Evolutionary conservation across 35 echinoderm and acorn worm species (phyloP).

Genomic region (Ophiothrix spiculata): DNA sequence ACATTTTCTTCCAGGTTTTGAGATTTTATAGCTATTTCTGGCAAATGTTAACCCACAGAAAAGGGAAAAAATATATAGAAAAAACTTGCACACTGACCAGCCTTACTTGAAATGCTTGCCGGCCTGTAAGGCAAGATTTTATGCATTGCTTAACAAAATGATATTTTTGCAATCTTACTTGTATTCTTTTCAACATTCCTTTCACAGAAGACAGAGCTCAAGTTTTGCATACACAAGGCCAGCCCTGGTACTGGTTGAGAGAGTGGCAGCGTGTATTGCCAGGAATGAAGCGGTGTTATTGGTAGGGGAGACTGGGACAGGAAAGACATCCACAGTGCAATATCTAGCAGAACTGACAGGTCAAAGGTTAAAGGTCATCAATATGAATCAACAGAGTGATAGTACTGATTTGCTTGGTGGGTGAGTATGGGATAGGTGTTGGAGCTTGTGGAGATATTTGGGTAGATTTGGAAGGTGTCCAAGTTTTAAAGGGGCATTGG

Average conservation of each 20-base stretch:
- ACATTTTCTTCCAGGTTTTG: too few relatives aligned
- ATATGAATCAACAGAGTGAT: constrained; percentile 99
- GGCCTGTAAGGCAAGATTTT: too few relatives aligned
- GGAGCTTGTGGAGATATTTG: neutral
- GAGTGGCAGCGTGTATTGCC: constrained; percentile 69
- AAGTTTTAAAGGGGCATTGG: too few relatives aligned
- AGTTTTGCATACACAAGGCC: constrained; percentile 83
- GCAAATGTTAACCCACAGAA: too few relatives aligned
- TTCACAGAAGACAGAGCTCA: constrained; percentile 17
- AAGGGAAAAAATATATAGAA: too few relatives aligned
- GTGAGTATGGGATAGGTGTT: constrained; percentile 40
- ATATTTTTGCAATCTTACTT: too few relatives aligned
- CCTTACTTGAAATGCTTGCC: too few relatives aligned
- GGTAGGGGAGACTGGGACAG: constrained; percentile 91
- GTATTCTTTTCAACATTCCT: too few relatives aligned
- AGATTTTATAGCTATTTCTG: too few relatives aligned
- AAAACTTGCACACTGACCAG: too few relatives aligned
- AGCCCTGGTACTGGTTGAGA: constrained; percentile 58
- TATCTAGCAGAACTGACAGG: constrained; percentile 71
- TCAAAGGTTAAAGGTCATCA: constrained; percentile 99
- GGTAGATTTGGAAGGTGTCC: neutral
- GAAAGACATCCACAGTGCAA: constrained; percentile 88
- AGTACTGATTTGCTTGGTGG: constrained; percentile 94
- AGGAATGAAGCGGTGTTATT: constrained; percentile 82
- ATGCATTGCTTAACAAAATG: too few relatives aligned